Evolutionary conservation across 2,797 vertebrate species (phyloP), one percentile per base, ranked within the genome.

Genomic region (Crypturellus tataupa): DNA sequence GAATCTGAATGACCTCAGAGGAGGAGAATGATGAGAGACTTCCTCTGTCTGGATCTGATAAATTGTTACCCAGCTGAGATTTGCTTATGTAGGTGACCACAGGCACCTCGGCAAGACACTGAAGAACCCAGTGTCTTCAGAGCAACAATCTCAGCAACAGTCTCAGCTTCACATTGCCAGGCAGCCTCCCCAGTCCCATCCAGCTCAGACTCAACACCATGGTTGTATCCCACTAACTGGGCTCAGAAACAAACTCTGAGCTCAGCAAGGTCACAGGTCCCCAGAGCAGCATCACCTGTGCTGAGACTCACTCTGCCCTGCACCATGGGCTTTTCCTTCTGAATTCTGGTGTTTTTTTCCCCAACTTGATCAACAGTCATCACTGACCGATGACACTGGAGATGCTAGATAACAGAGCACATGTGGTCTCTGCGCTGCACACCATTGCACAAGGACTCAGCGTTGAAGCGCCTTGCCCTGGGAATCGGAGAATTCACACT

Each of bases 21-120:
- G 47, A 93, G 55, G 64, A 94, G 76, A 95, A 95, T 81, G 76
- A 91, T 31, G 86, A 85, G 75, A 94, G 56, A 87, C 70, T 95
- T 96, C 91, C 94, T 93, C 77, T 59, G 86, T 96, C 88, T 94
- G 89, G 79, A 84, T 90, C 79, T 84, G 80, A 81, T 89, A 94
- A 84, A 75, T 94, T 60, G 24, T 44, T 93, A 94, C 37, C 88
- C 81, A 83, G 60, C 6, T 24, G 40, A 85, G 8, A 71, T 94
- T 75, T 85, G 60, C 80, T 93, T 80, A 2, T 55, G 42, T 68
- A 58, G 31, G 72, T 80, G 39, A 69, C 72, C 64, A 80, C 37
- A 59, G 40, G 39, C 56, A 42, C 25, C 25, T 51, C 73, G 47
- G 69, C 77, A 18, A 40, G 83, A 68, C 37, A 53, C 58, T 53